Percentiles rank a stretch among this genome's conserved stretches.
Evolutionary conservation across 2,113 vertebrate species (phyloP).

Genomic region (Perca schrenkii): DNA sequence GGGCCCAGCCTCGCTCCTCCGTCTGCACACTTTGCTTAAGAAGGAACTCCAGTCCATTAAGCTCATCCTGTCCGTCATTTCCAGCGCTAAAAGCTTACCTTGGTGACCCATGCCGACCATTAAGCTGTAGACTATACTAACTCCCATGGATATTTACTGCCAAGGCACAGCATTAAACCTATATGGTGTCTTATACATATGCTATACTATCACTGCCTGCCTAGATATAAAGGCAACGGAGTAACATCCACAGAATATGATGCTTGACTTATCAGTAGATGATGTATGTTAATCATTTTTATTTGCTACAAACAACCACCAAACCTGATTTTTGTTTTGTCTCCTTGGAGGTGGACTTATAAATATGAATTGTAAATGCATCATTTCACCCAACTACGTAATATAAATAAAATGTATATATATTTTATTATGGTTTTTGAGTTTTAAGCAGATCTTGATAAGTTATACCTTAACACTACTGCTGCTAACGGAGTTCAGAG

Average conservation of each 20-base stretch:
- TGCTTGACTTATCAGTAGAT: too few relatives aligned
- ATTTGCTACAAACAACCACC: too few relatives aligned
- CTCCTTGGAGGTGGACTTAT: too few relatives aligned
- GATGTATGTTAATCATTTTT: too few relatives aligned
- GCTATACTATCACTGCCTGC: slow-evolving; percentile 50
- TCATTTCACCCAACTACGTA: too few relatives aligned
- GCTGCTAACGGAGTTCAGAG: too few relatives aligned
- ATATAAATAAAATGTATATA: too few relatives aligned
- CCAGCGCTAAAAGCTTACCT: slow-evolving; percentile 72
- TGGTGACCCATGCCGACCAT: slow-evolving; percentile 63
- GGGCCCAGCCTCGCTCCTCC: slow-evolving; percentile 22
- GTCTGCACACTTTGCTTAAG: slow-evolving; percentile 59
- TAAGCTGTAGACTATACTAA: slow-evolving; percentile 54
- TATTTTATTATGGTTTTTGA: too few relatives aligned
- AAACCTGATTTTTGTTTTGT: too few relatives aligned
- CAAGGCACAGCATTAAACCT: slow-evolving; percentile 63
- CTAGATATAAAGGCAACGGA: slow-evolving; percentile 31
- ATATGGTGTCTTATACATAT: slow-evolving; percentile 59
- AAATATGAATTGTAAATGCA: too few relatives aligned
- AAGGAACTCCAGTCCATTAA: slow-evolving; percentile 68
- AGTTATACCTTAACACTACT: too few relatives aligned
- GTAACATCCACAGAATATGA: neutral
- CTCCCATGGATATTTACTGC: slow-evolving; percentile 65
- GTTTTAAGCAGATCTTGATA: too few relatives aligned
- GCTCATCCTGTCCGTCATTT: slow-evolving; percentile 43